phyloP scores from a whole-genome alignment of 2,888 invertebrate species.

The Agrypnus murinus region DNA sequence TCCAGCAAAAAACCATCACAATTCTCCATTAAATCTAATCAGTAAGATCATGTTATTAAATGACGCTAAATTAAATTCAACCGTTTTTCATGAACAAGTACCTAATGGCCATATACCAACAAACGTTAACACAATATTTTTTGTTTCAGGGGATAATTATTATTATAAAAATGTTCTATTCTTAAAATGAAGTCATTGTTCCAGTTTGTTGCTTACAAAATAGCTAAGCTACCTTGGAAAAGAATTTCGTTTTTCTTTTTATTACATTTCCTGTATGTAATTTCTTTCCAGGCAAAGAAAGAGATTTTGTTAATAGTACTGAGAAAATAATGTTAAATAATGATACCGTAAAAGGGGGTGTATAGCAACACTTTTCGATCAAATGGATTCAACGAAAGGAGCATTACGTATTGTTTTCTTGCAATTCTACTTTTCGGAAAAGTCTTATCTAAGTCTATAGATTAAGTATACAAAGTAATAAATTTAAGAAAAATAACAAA shows the following conservation, averaged over 20 bases:
- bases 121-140: constrained; percentile 12
- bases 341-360: too few species aligned
- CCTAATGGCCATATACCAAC: constrained; percentile 13
- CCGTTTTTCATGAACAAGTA: constrained; percentile 8
- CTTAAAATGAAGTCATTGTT: constrained; percentile 17
- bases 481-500: too few species aligned
- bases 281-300: too few species aligned
- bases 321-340: too few species aligned
- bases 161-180: constrained; percentile 4
- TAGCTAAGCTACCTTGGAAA: background rate
- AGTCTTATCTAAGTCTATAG: too few species aligned
- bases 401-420: too few species aligned
- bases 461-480: too few species aligned
- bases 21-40: constrained; percentile 15
- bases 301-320: too few species aligned
- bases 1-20: constrained; percentile 3
- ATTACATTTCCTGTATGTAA: background rate
- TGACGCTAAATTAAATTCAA: constrained; percentile 11
- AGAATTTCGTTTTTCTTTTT: background rate
- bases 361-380: too few species aligned
- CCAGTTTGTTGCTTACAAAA: background rate
- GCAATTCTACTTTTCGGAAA: too few species aligned
- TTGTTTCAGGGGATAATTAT: background rate
- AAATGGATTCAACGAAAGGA: too few species aligned
- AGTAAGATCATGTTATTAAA: background rate